Base-by-base conservation (phyloP, 2,888 invertebrate genomes). In the Pemphredon lugubris region DNA sequence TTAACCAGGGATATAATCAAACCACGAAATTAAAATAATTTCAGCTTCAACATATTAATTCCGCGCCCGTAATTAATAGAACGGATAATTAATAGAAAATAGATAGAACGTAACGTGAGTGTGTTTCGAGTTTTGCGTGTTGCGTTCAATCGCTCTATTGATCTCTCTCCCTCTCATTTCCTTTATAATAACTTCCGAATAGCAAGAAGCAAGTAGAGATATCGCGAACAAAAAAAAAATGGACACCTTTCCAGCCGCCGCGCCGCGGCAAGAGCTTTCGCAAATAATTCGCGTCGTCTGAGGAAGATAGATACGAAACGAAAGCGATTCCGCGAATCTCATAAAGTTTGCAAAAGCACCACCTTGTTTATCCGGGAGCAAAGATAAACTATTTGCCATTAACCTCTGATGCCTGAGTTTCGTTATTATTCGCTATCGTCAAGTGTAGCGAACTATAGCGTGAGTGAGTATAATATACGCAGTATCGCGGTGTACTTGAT, bases 291-390 rank as follows among this genome's bases (percentile, higher is more conserved):
- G 42, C 44, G 48, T 16, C 37, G 26, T 21, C 34, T 45, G 40
- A 39, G 13, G 54, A 23, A 68, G 54, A 54, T 50, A 44, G 53
- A 63, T 37, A 61, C 47, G 48, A 47, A 63, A 37, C 57, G 40
- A 16, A 23, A 14, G 30, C 39, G 44, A 67, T 67, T 70, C 55
- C 45, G 45, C 59, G 57, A 70, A 68, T 72, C 57, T 68, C 59
- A 47, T 64, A 44, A 74, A 61, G 20, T 67, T 58, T 44, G 18
- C 44, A 45, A 37, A 30, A 42, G 14, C 32, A 42, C 42, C 44
- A 34, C 42, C 30, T 65, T 61, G 55, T 65, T 57, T 55, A 53
- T 40, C 51, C 55, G 51, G 37, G 18, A 30, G 26, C 34, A 14
- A 26, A 32, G 54, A 39, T 63, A 11, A 23, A 40, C n/a, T 5